Evolutionary conservation across 2,797 vertebrate species (phyloP).

Genomic region (Alfaro cultratus): DNA sequence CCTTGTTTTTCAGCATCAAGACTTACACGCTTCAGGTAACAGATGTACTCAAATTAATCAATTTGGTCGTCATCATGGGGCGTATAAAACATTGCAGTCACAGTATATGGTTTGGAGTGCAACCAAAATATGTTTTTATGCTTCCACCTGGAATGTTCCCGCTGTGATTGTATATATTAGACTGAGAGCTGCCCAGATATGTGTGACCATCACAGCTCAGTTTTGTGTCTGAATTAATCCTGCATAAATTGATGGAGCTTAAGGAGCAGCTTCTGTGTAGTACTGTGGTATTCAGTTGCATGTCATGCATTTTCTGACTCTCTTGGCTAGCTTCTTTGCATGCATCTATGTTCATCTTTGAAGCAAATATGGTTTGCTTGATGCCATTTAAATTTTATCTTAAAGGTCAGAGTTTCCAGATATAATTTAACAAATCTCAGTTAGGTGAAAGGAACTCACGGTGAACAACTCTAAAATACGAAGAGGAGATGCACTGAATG

Average conservation of each 20-base stretch:
- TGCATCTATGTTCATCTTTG: constrained; percentile 15
- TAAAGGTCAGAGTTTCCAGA: background rate
- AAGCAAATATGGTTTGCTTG: background rate
- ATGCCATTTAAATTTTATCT: background rate
- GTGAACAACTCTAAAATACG: background rate
- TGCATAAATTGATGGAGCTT: background rate
- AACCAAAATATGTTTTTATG: background rate
- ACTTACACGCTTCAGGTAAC: background rate
- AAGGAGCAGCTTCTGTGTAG: constrained; percentile 5
- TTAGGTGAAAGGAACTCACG: background rate
- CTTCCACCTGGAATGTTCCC: background rate
- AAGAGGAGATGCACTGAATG: background rate
- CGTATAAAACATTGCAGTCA: background rate
- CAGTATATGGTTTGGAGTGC: background rate
- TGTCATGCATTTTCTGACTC: constrained; percentile 1
- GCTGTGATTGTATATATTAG: background rate
- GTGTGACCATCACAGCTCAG: constrained; percentile 5
- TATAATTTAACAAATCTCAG: background rate
- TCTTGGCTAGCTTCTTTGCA: constrained; percentile 1
- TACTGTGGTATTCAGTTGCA: background rate
- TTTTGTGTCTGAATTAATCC: constrained; percentile 9
- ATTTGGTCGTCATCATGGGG: background rate
- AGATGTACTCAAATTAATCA: constrained; percentile 9
- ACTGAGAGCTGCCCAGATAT: constrained; percentile 11
- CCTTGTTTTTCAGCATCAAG: background rate